Base-by-base conservation (phyloP, 1,140 invertebrate genomes). In the Temnothorax nylanderi region DNA sequence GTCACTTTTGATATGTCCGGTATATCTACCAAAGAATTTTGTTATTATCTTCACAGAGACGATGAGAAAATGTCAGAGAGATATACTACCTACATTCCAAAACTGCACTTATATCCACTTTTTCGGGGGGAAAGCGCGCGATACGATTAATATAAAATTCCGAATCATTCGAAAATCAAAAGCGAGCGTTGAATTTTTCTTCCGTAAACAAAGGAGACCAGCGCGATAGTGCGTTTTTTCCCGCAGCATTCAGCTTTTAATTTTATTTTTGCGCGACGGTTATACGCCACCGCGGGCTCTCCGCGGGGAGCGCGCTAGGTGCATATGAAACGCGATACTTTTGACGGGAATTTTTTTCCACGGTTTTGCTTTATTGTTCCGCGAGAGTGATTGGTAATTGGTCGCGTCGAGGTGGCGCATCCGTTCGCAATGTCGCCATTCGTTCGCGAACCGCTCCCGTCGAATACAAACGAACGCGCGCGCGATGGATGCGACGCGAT, bases 291-390 rank as follows among this genome's bases (percentile, higher is more conserved):
- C 49, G 60, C n/a, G 32, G 13, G n/a, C 32, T 44, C 54, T 26
- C 32, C 32, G 26, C 26, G 26, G 84, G 26, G n/a, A 32, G 60
- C 18, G 65, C 47, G 85, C 90, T 84, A 86, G 88, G 62, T 75
- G 72, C 49, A 87, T 91, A 92, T 92, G 90, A 93, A 93, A 92
- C 91, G 88, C 81, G 90, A 92, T 91, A 93, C 92, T 93, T 93
- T 91, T 87, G 87, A 92, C 88, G 84, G 82, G 85, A 89, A 91
- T 93, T 93, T 92, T 89, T 90, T 89, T 91, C 87, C 84, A 88
- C 88, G 86, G 80, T 90, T 90, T 87, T 86, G 90, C 86, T 93
- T 93, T 93, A 93, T 92, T 93, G 92, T 92, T 89, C 86, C 86
- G 81, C 86, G 88, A 89, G 88, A 90, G 87, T 87, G 92, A 93